Percentiles rank a stretch among this genome's conserved stretches.
Conservation (phyloP, 2,888 invertebrate genomes). For the Biston stratarius region DNA sequence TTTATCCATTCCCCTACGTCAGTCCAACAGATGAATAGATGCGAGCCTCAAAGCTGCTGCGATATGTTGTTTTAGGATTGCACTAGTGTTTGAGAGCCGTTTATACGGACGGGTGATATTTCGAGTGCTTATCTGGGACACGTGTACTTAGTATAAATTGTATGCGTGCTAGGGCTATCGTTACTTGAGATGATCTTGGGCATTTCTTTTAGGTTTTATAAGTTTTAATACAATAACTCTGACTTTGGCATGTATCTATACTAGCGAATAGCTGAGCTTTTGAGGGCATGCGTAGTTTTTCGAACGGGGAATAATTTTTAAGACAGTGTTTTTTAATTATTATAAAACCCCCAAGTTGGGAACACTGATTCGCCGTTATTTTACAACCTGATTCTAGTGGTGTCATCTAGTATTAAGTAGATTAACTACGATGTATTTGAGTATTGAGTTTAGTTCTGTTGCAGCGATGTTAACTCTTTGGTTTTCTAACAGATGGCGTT, state of each 20-base stretch:
- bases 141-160: slow-evolving; percentile 15
- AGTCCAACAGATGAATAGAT: slow-evolving; percentile 28
- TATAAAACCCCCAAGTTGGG: no score
- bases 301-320: no score
- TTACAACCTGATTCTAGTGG: no score
- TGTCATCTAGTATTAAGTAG: no score
- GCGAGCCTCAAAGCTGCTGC: slow-evolving; percentile 36
- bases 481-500: no score
- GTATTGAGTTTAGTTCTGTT: no score
- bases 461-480: no score
- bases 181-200: neutral
- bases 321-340: no score
- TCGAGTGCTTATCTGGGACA: slow-evolving; percentile 25
- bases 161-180: slow-evolving; percentile 1
- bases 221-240: neutral
- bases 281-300: no score
- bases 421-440: no score
- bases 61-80: slow-evolving; percentile 41
- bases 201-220: neutral
- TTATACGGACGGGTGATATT: slow-evolving; percentile 27
- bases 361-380: no score
- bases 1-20: neutral
- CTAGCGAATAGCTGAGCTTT: no score
- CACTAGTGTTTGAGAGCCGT: slow-evolving; percentile 36
- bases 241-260: neutral